A percentile compares a stretch with the other conserved stretches of the same genome.
Conservation (phyloP, 23 tunicate genomes). For the Ciona savignyi region DNA sequence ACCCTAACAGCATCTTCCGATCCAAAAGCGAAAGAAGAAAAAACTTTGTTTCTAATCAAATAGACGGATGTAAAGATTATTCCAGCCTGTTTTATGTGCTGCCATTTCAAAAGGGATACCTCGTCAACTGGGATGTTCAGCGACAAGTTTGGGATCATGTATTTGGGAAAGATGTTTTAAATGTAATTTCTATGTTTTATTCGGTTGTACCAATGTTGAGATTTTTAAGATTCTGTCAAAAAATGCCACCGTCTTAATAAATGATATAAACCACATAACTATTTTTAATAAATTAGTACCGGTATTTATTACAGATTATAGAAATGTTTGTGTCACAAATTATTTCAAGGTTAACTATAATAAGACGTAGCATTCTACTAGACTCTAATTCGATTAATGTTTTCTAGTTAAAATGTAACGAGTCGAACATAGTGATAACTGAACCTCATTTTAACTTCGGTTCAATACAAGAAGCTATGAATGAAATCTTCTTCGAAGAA, state of each 20-base stretch:
- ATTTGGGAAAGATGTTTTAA: slow-evolving; percentile 78
- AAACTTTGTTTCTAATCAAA: slow-evolving; percentile 57
- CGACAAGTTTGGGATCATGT: slow-evolving; percentile 84
- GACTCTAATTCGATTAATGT: too few relatives aligned
- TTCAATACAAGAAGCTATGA: slow-evolving; percentile 86
- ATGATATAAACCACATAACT: too few relatives aligned
- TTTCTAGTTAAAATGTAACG: slow-evolving; percentile 30
- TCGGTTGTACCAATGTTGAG: too few relatives aligned
- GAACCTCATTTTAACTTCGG: slow-evolving; percentile 94
- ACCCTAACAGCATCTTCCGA: slow-evolving; percentile 78
- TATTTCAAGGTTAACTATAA: too few relatives aligned
- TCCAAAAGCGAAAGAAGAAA: slow-evolving; percentile 77
- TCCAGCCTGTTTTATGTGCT: slow-evolving; percentile 75
- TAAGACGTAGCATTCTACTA: too few relatives aligned
- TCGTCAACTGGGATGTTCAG: slow-evolving; percentile 92
- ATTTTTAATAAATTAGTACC: too few relatives aligned
- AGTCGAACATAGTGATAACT: slow-evolving; percentile 59
- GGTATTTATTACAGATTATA: too few relatives aligned
- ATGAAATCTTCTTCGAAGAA: slow-evolving; percentile 97
- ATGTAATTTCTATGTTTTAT: too few relatives aligned
- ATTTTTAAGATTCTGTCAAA: too few relatives aligned
- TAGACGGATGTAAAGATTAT: slow-evolving; percentile 75
- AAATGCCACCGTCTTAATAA: too few relatives aligned
- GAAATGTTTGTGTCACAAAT: too few relatives aligned
- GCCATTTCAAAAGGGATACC: slow-evolving; percentile 93